Percentiles rank a stretch among this genome's conserved stretches.
These are phyloP conservation scores for Charadrius vociferus DNA, from an alignment of 2,113 vertebrate species.

Conservation along the genomic window DNA sequence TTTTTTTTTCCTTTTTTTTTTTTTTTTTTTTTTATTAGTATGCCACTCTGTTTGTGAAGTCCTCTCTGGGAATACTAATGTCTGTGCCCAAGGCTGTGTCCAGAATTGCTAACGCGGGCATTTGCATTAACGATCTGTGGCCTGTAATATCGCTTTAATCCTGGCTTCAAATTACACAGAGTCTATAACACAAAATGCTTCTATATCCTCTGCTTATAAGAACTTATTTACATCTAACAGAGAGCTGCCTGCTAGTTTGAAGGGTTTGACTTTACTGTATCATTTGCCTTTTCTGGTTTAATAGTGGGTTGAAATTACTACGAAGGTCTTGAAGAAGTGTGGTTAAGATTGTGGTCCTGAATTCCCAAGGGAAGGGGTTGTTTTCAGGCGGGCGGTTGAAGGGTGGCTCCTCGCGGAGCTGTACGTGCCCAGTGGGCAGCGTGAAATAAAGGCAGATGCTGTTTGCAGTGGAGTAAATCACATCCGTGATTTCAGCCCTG, in stretches of 20 bases:
- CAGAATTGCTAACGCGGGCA: conserved; percentile 18
- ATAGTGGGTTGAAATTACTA: background rate
- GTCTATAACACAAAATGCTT: conserved; percentile 1
- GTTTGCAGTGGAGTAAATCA: background rate
- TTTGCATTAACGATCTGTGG: conserved; percentile 54
- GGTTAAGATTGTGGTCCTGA: background rate
- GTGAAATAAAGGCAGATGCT: background rate
- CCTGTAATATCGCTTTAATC: conserved; percentile 34
- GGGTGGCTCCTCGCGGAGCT: background rate
- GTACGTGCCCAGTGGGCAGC: background rate
- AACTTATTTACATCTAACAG: background rate
- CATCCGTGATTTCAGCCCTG: background rate
- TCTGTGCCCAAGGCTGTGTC: background rate
- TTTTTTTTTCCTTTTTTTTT: background rate
- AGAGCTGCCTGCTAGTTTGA: background rate
- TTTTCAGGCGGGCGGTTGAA: too few relatives aligned
- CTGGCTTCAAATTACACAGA: conserved; percentile 28
- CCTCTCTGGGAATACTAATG: conserved; percentile 52
- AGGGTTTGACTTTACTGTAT: background rate
- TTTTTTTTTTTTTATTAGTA: background rate
- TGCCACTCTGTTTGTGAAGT: conserved; percentile 38
- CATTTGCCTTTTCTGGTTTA: background rate
- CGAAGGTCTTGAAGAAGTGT: background rate
- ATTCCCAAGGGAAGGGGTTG: background rate
- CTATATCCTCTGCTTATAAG: background rate